Percentiles rank a stretch among this genome's conserved stretches.
Evolutionary conservation across 2,888 invertebrate genomes (phyloP).

Genomic region (Altica lythri): DNA sequence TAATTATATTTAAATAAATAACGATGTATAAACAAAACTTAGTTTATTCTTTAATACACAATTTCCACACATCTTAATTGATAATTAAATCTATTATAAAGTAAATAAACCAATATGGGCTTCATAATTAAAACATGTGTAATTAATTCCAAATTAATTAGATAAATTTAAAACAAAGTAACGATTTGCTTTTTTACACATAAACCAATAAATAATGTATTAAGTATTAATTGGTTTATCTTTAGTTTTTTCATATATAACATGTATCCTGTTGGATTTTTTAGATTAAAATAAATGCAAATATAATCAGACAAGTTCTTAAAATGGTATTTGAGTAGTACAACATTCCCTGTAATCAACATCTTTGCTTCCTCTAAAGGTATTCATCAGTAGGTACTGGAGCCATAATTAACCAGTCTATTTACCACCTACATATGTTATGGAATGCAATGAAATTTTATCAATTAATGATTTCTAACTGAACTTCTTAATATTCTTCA

Average conservation of each 20-base stretch:
- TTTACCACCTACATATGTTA: conserved; percentile 34
- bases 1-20: too few relatives aligned
- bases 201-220: conserved; percentile 27
- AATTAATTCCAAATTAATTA: conserved; percentile 19
- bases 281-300: conserved; percentile 27
- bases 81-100: too few relatives aligned
- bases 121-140: conserved; percentile 11
- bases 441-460: not conserved
- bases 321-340: conserved; percentile 36
- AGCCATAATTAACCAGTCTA: conserved; percentile 30
- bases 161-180: conserved; percentile 7
- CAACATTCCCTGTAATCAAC: conserved; percentile 33
- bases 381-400: conserved; percentile 26
- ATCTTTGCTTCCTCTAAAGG: conserved; percentile 34
- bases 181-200: conserved; percentile 4
- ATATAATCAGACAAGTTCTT: conserved; percentile 34
- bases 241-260: conserved; percentile 14
- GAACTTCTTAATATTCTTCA: too few relatives aligned
- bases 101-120: too few relatives aligned
- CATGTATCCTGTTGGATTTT: conserved; percentile 14
- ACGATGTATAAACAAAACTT: too few relatives aligned
- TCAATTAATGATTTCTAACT: conserved; percentile 3
- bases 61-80: too few relatives aligned
- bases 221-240: conserved; percentile 28
- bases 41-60: too few relatives aligned